These are phyloP conservation scores for Naja naja DNA, from an alignment of 2,113 vertebrate species.

Conservation along the genomic window DNA sequence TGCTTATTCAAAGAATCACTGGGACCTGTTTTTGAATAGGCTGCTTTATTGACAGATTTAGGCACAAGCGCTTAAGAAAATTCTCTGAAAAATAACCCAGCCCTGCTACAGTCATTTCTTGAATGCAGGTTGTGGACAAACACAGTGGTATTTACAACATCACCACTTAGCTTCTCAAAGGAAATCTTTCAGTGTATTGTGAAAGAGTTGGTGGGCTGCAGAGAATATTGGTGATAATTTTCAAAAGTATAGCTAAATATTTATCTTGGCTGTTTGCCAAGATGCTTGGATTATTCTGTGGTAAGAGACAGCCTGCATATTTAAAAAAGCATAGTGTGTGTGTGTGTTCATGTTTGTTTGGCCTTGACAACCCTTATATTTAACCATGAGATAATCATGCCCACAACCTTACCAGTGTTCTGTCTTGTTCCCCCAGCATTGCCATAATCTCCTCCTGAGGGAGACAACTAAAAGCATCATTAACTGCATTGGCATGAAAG, in stretches of 20 bases:
- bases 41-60: neutral
- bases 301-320: neutral
- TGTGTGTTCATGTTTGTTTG: neutral
- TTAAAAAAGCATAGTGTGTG: neutral
- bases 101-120: neutral
- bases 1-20: conserved; percentile 46
- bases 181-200: neutral
- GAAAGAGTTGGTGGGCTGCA: neutral
- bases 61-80: conserved; percentile 1
- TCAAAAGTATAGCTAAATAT: conserved; percentile 69
- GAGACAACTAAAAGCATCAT: neutral
- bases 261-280: neutral
- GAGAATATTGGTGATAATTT: conserved; percentile 23
- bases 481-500: neutral
- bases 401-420: neutral
- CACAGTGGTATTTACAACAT: conserved; percentile 5
- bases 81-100: neutral
- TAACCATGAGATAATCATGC: neutral
- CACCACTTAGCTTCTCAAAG: conserved; percentile 20
- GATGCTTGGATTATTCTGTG: neutral
- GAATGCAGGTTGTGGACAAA: neutral
- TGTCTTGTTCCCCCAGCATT: neutral
- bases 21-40: neutral
- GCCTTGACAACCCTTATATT: neutral
- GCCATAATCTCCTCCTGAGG: neutral